These are phyloP conservation scores for Phyto melanocephala DNA, from an alignment of 2,888 invertebrate species.

Conservation along the genomic window DNA sequence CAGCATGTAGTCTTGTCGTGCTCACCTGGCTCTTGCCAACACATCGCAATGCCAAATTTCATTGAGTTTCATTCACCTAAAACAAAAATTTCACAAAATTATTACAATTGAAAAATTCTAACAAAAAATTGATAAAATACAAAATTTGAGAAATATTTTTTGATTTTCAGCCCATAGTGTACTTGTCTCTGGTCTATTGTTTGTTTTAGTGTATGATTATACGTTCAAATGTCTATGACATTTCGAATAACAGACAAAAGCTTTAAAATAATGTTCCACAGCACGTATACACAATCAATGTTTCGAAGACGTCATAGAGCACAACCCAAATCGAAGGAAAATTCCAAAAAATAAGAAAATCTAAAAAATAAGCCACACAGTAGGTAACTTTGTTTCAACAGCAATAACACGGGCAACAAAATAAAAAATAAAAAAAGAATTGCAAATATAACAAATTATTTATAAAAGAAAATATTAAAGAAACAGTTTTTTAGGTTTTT, in stretches of 20 bases:
- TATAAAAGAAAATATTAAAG: neutral
- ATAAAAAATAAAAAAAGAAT: neutral
- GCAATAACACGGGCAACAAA: neutral
- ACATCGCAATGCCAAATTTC: no score
- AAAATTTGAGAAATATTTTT: no score
- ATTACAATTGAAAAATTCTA: no score
- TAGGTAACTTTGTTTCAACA: constrained; percentile 7
- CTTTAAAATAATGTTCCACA: no score
- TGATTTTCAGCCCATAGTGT: neutral
- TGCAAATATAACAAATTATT: neutral
- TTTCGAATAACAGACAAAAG: neutral
- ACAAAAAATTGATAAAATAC: no score
- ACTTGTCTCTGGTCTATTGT: neutral
- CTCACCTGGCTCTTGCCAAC: no score
- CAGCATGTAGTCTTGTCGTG: no score
- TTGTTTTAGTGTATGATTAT: neutral
- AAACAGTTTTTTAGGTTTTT: neutral
- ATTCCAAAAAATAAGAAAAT: neutral
- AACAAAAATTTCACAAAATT: no score
- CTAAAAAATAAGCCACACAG: constrained; percentile 1
- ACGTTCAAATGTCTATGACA: constrained; percentile 1
- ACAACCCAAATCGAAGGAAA: neutral
- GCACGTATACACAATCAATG: constrained; percentile 25
- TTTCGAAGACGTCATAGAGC: neutral
- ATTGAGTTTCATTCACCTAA: no score